phyloP scores from a whole-genome alignment of 2,113 vertebrate genomes.

The Pollimyrus isidori region DNA sequence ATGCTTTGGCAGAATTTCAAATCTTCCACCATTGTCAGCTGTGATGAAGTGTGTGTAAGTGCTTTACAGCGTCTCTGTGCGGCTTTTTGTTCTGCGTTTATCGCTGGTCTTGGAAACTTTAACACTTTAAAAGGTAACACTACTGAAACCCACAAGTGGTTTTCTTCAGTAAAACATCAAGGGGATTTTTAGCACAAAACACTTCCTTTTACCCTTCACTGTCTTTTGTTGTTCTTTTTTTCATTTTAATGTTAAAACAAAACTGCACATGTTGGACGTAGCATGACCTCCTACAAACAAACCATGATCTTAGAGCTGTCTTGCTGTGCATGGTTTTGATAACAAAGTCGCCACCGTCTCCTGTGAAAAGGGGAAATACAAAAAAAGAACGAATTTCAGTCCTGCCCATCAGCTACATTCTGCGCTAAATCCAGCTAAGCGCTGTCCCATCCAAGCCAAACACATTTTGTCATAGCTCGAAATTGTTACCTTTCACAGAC shows the following conservation, averaged over 20 bases:
- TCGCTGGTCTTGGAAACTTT: background rate
- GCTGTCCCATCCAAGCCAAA: conserved; percentile 82
- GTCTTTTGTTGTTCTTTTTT: background rate
- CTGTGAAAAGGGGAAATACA: conserved; percentile 10
- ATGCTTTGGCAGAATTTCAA: conserved; percentile 67
- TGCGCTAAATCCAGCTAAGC: conserved; percentile 78
- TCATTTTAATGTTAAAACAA: background rate
- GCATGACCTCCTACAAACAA: conserved; percentile 15
- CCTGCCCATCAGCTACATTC: conserved; percentile 69
- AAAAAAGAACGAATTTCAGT: conserved; percentile 22
- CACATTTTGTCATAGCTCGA: conserved; percentile 94
- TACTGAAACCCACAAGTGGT: background rate
- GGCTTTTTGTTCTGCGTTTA: background rate
- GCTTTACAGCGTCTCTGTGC: background rate
- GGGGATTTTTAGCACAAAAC: background rate
- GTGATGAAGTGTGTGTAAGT: background rate
- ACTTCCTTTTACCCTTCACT: background rate
- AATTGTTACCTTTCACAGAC: conserved; percentile 92
- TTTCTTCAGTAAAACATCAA: background rate
- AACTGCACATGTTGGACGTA: background rate
- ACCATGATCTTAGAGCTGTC: conserved; percentile 6
- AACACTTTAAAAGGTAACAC: background rate
- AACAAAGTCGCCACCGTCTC: conserved; percentile 17
- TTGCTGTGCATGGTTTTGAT: conserved; percentile 13
- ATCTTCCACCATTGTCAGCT: conserved; percentile 59